phyloP scores from a whole-genome alignment of 1,140 invertebrate genomes.

The Bombus consobrinus region DNA sequence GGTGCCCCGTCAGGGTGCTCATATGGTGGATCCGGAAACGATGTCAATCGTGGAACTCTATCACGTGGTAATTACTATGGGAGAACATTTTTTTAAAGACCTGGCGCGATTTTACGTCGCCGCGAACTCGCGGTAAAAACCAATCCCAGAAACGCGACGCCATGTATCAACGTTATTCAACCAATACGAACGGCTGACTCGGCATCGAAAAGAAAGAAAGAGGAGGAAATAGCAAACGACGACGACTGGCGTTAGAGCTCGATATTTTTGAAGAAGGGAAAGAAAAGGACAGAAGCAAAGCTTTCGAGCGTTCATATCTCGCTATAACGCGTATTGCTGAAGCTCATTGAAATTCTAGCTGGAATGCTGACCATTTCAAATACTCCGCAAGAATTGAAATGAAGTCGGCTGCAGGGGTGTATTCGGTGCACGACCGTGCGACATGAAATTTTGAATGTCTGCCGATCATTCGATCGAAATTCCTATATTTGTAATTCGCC shows the following conservation, averaged over 20 bases:
- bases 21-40: slow-evolving; percentile 94
- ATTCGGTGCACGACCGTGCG: slow-evolving; percentile 11
- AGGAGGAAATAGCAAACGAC: background rate
- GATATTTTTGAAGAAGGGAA: background rate
- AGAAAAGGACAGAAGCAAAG: background rate
- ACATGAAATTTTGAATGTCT: slow-evolving; percentile 24
- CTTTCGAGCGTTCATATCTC: background rate
- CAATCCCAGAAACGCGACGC: background rate
- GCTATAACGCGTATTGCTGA: background rate
- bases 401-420: background rate
- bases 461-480: background rate
- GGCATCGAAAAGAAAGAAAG: background rate
- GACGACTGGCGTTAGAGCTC: background rate
- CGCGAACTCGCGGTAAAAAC: background rate
- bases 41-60: slow-evolving; percentile 95
- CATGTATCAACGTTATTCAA: background rate
- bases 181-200: background rate
- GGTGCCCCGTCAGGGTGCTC: slow-evolving; percentile 92
- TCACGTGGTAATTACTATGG: slow-evolving; percentile 86
- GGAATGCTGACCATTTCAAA: slow-evolving; percentile 37
- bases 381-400: slow-evolving; percentile 34
- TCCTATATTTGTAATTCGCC: background rate
- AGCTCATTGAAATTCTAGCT: slow-evolving; percentile 44
- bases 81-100: background rate
- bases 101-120: background rate